Conservation (phyloP, 2,888 invertebrate genomes). For the Pseudoips prasinana region DNA sequence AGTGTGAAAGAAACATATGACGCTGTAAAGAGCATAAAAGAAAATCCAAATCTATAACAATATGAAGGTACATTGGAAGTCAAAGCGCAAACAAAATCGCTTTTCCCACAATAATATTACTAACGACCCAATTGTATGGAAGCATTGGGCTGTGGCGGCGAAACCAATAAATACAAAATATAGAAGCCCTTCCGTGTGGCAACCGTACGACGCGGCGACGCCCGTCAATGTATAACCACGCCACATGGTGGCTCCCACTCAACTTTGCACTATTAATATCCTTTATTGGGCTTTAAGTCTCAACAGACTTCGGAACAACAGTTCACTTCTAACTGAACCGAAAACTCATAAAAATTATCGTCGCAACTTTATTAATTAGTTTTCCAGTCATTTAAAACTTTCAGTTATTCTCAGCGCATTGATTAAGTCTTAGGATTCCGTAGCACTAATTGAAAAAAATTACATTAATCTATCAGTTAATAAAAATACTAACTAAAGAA, state of each 20-base stretch:
- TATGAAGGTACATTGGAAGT: slow-evolving; percentile 71
- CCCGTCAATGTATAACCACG: slow-evolving; percentile 66
- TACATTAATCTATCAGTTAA: slow-evolving; percentile 12
- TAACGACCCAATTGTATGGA: slow-evolving; percentile 79
- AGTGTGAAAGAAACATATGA: slow-evolving; percentile 62
- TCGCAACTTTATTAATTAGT: slow-evolving; percentile 23
- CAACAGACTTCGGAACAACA: slow-evolving; percentile 42
- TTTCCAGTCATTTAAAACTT: no score
- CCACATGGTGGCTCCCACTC: slow-evolving; percentile 45
- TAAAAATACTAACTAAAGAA: slow-evolving; percentile 8
- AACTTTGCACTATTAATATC: slow-evolving; percentile 55
- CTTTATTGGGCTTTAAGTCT: slow-evolving; percentile 46
- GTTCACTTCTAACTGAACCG: slow-evolving; percentile 21
- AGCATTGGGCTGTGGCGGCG: slow-evolving; percentile 69
- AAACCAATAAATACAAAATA: slow-evolving; percentile 79
- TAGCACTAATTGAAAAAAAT: slow-evolving; percentile 21
- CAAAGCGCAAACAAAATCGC: slow-evolving; percentile 78
- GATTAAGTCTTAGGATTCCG: no score
- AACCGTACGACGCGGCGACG: slow-evolving; percentile 47
- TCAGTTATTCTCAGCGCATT: no score
- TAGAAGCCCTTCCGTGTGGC: slow-evolving; percentile 59
- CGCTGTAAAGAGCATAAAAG: slow-evolving; percentile 62
- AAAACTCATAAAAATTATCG: slow-evolving; percentile 57
- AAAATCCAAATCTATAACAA: slow-evolving; percentile 73
- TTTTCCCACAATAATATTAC: slow-evolving; percentile 78